Evolutionary conservation across 2,888 invertebrate species (phyloP).

Genomic region (Sabatieria punctata): DNA sequence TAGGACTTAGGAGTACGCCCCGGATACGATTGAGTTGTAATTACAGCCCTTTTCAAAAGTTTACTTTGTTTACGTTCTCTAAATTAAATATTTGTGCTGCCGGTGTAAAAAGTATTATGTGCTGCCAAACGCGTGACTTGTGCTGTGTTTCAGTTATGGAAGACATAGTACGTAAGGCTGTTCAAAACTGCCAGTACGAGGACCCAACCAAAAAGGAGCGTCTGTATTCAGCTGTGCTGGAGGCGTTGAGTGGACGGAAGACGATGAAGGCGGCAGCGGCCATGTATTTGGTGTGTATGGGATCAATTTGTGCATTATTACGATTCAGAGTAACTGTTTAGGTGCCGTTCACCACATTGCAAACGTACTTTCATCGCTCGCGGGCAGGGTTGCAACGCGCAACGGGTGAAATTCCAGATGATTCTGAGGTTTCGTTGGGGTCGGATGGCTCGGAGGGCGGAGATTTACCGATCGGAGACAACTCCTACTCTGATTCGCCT

Average conservation of each 20-base stretch:
- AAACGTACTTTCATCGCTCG: conserved; percentile 12
- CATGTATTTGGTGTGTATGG: conserved; percentile 4
- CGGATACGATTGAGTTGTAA: no score
- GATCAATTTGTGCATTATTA: neutral
- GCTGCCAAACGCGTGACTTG: neutral
- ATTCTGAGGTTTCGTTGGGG: no score
- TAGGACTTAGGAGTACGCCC: no score
- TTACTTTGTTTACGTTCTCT: neutral
- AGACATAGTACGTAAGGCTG: conserved; percentile 7
- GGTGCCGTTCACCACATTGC: conserved; percentile 13
- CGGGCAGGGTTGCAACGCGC: conserved; percentile 2
- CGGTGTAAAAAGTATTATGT: neutral
- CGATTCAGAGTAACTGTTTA: neutral
- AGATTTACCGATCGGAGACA: no score
- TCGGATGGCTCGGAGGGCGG: no score
- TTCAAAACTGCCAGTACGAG: conserved; percentile 11
- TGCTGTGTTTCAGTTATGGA: conserved; percentile 7
- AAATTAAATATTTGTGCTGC: neutral
- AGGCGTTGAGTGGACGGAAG: conserved; percentile 9
- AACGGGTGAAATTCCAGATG: no score
- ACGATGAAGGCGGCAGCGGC: conserved; percentile 11
- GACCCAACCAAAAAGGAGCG: conserved; percentile 9
- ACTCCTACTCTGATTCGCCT: no score
- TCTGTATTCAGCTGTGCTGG: conserved; percentile 7
- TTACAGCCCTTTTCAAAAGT: neutral